Base-by-base conservation (phyloP, 2,113 vertebrate genomes). In the Neolamprologus hecqui region DNA sequence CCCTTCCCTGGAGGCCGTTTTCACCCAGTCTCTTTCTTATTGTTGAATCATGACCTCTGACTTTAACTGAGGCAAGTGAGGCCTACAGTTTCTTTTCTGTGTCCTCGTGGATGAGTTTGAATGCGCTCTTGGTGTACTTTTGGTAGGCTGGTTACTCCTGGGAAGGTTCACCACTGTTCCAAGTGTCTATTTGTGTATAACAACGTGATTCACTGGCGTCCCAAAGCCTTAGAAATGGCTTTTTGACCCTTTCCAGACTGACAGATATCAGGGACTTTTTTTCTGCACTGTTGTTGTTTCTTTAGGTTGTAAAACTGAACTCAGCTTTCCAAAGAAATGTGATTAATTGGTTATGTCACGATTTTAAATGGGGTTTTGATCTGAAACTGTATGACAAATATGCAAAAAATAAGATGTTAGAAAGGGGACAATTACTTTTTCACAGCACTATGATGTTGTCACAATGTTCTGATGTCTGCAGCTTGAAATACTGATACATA, bases 181-280 rank as follows among this genome's bases (percentile, higher is more conserved):
- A 2, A 17, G 14, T 60, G 4, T 4, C 58, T 19, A 3, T 19
- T 63, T 63, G 2, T 63, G 17, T 63, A 1, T 19, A 35, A 63
- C 31, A 19, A 7, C 2, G 2, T 19, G 58, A 19, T 11, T 63
- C 58, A 63, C 9, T 60, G 28, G 9, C 0, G 28, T 0, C 57
- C 57, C 28, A 33, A 63, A 33, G 15, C 58, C 58, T 63, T 35
- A 63, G 28, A 11, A 63, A 33, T 35, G 1, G 0, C 31, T 35
- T 2, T 63, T 35, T 12, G 0, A 63, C 58, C 31, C 2, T n/a
- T 35, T 63, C 31, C 17, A 63, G 31, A 35, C 17, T 63, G 58
- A 63, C 31, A 63, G 31, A 7, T 4, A 33, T 63, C 58, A 4
- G 58, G 8, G 15, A 63, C 4, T 63, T 11, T 4, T 4, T 60